These are phyloP conservation scores for Atrichornis clamosus DNA, from an alignment of 2,113 vertebrate species.

Conservation along the genomic window DNA sequence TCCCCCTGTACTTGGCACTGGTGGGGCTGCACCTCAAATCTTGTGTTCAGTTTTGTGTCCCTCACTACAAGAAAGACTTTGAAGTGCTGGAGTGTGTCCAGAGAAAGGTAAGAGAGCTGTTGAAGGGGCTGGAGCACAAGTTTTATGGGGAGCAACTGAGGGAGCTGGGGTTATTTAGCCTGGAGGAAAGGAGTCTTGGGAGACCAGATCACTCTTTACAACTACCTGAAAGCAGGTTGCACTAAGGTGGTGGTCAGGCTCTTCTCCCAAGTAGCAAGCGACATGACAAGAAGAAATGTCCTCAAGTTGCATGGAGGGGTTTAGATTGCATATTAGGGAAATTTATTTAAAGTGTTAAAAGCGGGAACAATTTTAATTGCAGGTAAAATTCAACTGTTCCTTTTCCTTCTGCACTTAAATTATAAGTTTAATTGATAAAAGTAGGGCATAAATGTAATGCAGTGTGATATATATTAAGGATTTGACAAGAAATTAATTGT, in stretches of 20 bases:
- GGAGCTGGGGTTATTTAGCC: not conserved
- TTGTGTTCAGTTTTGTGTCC: not conserved
- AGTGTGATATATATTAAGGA: not conserved
- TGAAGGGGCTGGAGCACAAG: not conserved
- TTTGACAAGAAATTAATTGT: not conserved
- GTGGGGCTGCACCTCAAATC: not conserved
- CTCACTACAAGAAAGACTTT: not conserved
- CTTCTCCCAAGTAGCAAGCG: not conserved
- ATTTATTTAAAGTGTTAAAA: not conserved
- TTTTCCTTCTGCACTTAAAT: not conserved
- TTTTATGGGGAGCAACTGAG: not conserved
- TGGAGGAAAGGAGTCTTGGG: not conserved
- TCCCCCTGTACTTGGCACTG: not conserved
- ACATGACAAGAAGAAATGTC: not conserved
- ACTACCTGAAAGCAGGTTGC: not conserved
- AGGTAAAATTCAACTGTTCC: not conserved
- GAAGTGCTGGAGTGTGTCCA: not conserved
- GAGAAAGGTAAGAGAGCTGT: not conserved
- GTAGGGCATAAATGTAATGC: not conserved
- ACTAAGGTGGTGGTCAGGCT: not conserved
- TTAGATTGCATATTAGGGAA: not conserved
- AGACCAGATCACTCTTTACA: not conserved
- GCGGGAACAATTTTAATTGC: not conserved
- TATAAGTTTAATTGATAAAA: not conserved
- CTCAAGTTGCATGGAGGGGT: not conserved